Percentiles rank a stretch among this genome's conserved stretches.
phyloP scores from a whole-genome alignment of 2,888 invertebrate genomes.

The Amiota minor region DNA sequence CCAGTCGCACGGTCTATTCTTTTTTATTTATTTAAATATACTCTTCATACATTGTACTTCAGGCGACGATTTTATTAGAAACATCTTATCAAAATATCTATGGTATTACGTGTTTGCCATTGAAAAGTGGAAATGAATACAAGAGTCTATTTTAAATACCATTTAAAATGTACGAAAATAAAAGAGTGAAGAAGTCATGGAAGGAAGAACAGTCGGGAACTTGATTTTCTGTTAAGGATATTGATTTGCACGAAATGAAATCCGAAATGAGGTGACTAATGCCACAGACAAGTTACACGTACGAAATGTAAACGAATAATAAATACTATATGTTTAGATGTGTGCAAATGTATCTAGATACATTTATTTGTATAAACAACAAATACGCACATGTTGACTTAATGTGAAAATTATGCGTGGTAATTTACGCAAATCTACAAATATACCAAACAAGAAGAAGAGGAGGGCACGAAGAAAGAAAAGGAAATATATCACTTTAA shows the following conservation, averaged over 20 bases:
- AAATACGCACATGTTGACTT: constrained; percentile 51
- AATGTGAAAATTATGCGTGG: constrained; percentile 67
- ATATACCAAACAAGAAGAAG: not conserved
- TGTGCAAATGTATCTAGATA: constrained; percentile 8
- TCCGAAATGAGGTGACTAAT: not conserved
- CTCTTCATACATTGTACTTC: too few relatives aligned
- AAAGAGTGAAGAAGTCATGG: constrained; percentile 6
- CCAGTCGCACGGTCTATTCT: too few relatives aligned
- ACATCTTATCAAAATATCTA: too few relatives aligned
- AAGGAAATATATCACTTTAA: not conserved
- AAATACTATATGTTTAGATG: not conserved
- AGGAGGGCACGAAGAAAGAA: not conserved
- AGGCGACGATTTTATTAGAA: too few relatives aligned
- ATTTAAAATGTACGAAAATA: constrained; percentile 23
- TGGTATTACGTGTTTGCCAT: too few relatives aligned
- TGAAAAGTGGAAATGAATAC: constrained; percentile 4
- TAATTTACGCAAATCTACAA: constrained; percentile 58
- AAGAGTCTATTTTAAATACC: not conserved
- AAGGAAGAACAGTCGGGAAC: not conserved
- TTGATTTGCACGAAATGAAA: constrained; percentile 3
- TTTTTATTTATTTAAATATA: too few relatives aligned
- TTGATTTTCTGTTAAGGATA: constrained; percentile 11
- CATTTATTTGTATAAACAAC: constrained; percentile 14
- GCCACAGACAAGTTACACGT: not conserved
- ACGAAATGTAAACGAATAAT: not conserved